phyloP scores from a whole-genome alignment of 2,113 vertebrate species.

The Pygoscelis antarcticus region DNA sequence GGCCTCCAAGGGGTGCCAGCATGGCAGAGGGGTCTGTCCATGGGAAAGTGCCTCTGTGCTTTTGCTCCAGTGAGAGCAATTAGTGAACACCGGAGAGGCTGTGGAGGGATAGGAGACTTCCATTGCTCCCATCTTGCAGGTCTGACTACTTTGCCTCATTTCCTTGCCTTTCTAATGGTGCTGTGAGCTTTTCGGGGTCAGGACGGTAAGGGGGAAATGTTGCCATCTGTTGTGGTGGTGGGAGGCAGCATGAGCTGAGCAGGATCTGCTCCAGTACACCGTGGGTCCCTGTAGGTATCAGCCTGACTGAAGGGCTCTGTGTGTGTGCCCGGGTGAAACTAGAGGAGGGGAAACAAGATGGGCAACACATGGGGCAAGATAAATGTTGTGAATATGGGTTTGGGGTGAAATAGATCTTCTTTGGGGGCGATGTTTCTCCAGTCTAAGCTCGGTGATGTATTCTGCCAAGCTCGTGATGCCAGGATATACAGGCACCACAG shows the following conservation, averaged over 20 bases:
- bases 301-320: background rate
- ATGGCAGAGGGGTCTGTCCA: background rate
- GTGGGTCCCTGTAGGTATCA: background rate
- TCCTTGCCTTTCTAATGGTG: background rate
- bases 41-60: background rate
- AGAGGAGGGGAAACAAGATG: background rate
- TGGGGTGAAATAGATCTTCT: background rate
- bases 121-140: background rate
- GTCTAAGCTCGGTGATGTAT: background rate
- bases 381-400: background rate
- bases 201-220: background rate
- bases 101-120: background rate
- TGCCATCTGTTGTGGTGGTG: background rate
- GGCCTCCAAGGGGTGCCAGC: background rate
- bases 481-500: background rate
- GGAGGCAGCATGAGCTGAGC: background rate
- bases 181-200: background rate
- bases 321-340: background rate
- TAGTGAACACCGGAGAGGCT: background rate
- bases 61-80: background rate
- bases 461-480: background rate
- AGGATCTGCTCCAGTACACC: background rate
- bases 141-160: background rate
- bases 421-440: background rate
- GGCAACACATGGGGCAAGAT: background rate